These are phyloP conservation scores for Dinoponera quadriceps DNA, from an alignment of 1,140 invertebrate species.

Conservation along the genomic window DNA sequence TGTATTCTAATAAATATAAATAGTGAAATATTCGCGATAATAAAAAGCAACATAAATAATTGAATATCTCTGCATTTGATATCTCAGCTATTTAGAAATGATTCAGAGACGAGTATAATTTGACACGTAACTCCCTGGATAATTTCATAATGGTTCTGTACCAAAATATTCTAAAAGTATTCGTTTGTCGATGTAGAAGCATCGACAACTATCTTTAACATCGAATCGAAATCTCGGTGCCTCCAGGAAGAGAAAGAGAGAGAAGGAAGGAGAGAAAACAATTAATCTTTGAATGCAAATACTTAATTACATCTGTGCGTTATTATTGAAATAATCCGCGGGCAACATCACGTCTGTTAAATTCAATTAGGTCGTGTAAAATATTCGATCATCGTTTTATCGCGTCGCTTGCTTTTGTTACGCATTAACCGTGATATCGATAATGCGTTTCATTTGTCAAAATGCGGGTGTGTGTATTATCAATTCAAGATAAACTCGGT, in stretches of 20 bases:
- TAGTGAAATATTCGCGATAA: too few relatives aligned
- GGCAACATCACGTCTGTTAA: constrained; percentile 31
- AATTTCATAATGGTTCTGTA: constrained; percentile 4
- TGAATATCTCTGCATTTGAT: too few relatives aligned
- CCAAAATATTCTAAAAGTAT: constrained; percentile 1
- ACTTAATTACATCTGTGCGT: constrained; percentile 3
- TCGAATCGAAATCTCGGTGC: too few relatives aligned
- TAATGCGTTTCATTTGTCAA: constrained; percentile 45
- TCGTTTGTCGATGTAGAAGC: background rate
- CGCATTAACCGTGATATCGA: constrained; percentile 40
- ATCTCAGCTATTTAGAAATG: background rate
- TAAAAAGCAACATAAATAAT: too few relatives aligned
- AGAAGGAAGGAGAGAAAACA: too few relatives aligned
- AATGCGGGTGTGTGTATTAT: constrained; percentile 27
- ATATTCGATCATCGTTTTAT: constrained; percentile 50
- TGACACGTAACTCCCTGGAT: background rate
- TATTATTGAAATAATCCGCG: constrained; percentile 30
- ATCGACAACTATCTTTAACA: too few relatives aligned
- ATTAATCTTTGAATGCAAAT: constrained; percentile 39
- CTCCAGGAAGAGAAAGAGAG: too few relatives aligned
- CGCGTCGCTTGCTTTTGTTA: background rate
- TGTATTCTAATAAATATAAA: too few relatives aligned
- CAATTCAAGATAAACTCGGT: constrained; percentile 17
- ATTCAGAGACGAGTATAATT: background rate
- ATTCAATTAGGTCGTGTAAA: constrained; percentile 19